A percentile compares a stretch with the other conserved stretches of the same genome.
Evolutionary conservation across 2,797 vertebrate genomes (phyloP).

Genomic region (Ambastaia sidthimunki): DNA sequence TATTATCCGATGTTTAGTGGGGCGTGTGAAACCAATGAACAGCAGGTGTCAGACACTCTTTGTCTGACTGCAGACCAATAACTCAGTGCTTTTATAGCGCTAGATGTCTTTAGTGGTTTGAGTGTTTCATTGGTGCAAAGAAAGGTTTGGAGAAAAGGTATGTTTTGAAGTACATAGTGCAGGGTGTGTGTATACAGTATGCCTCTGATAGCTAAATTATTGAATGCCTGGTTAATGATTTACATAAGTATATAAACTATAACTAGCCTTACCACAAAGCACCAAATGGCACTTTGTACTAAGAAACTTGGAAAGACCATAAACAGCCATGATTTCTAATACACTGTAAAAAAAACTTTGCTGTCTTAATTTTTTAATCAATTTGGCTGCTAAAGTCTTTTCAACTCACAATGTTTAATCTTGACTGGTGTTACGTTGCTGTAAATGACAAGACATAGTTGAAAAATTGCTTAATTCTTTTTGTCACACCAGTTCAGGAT

Average conservation of each 20-base stretch:
- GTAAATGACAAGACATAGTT: no score
- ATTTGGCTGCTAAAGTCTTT: no score
- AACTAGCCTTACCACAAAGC: constrained; percentile 13
- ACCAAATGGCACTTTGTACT: constrained; percentile 29
- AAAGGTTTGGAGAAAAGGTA: neutral
- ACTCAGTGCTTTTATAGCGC: neutral
- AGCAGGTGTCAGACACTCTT: constrained; percentile 31
- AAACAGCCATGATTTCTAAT: neutral
- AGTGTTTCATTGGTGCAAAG: constrained; percentile 21
- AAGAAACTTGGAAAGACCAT: neutral
- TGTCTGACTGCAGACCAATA: constrained; percentile 39
- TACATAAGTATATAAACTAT: constrained; percentile 63
- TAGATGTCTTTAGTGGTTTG: constrained; percentile 26
- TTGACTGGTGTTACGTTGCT: no score
- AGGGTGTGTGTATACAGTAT: constrained; percentile 7
- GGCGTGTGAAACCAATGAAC: neutral
- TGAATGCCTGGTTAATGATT: constrained; percentile 73
- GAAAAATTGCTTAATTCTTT: no score
- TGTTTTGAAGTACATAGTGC: constrained; percentile 20
- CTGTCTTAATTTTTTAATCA: no score
- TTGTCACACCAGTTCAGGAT: no score
- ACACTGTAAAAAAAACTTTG: no score
- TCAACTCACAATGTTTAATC: no score
- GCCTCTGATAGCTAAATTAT: constrained; percentile 28
- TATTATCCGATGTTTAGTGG: neutral